A percentile compares a stretch with the other conserved stretches of the same genome.
These are phyloP conservation scores for Rhingia rostrata DNA, from an alignment of 2,888 invertebrate genomes.

Conservation along the genomic window DNA sequence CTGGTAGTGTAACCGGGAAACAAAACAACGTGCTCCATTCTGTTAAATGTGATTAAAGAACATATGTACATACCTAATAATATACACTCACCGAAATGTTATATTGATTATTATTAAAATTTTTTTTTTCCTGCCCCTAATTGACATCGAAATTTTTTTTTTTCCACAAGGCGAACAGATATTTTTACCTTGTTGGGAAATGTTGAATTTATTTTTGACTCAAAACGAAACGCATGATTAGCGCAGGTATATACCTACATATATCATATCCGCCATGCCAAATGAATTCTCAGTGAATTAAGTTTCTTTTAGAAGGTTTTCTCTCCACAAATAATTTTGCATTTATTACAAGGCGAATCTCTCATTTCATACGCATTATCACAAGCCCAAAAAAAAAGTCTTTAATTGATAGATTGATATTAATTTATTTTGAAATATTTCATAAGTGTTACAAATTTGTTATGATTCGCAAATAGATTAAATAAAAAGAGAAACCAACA, in stretches of 20 bases:
- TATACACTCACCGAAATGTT: background rate
- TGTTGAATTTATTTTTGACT: too few relatives aligned
- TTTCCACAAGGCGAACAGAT: slow-evolving; percentile 18
- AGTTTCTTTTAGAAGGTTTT: slow-evolving; percentile 20
- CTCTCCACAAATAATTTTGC: slow-evolving; percentile 9
- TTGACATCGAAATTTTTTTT: background rate
- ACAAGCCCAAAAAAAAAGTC: background rate
- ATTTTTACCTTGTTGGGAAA: background rate
- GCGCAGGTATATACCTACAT: too few relatives aligned
- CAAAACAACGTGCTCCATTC: slow-evolving; percentile 25
- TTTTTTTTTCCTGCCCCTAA: too few relatives aligned
- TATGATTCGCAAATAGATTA: background rate
- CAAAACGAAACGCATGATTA: too few relatives aligned
- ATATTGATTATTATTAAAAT: too few relatives aligned
- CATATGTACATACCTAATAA: background rate
- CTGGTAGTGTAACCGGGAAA: slow-evolving; percentile 5
- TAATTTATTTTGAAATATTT: slow-evolving; percentile 2
- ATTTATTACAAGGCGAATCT: slow-evolving; percentile 18
- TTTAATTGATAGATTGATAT: background rate
- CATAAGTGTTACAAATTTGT: background rate
- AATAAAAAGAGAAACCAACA: background rate
- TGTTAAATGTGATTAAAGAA: slow-evolving; percentile 19
- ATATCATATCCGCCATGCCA: too few relatives aligned
- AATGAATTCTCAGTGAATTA: too few relatives aligned
- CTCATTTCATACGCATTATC: background rate